Evolutionary conservation across 2,888 invertebrate genomes (phyloP).

Genomic region (Tachina grossa): DNA sequence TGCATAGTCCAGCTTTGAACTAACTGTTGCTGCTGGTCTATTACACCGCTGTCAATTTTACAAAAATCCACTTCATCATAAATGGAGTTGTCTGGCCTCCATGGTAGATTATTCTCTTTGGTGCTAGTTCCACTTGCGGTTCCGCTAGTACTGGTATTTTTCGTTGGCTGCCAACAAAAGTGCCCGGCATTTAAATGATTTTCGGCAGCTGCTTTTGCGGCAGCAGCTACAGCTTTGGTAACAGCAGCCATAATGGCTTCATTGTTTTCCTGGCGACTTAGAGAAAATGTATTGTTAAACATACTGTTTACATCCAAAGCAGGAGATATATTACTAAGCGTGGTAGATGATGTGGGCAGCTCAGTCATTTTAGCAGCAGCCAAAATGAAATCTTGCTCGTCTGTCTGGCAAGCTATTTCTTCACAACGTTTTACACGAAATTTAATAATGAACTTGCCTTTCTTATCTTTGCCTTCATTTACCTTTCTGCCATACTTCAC

Average conservation of each 20-base stretch:
- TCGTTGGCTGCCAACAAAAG: constrained; percentile 54
- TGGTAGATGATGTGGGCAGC: constrained; percentile 1
- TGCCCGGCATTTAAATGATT: constrained; percentile 56
- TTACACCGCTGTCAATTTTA: constrained; percentile 13
- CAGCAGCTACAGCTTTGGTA: constrained; percentile 73
- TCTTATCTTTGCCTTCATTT: constrained; percentile 14
- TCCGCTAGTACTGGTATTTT: neutral
- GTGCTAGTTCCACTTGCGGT: neutral
- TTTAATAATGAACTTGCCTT: constrained; percentile 85
- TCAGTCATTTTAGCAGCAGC: constrained; percentile 52
- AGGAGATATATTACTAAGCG: neutral
- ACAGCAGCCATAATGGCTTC: constrained; percentile 72
- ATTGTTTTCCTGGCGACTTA: constrained; percentile 69
- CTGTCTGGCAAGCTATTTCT: constrained; percentile 86
- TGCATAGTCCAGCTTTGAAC: constrained; percentile 76
- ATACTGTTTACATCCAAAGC: constrained; percentile 38
- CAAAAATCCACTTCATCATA: constrained; percentile 71
- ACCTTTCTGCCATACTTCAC: constrained; percentile 39
- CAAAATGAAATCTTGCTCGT: constrained; percentile 73
- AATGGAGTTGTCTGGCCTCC: constrained; percentile 54
- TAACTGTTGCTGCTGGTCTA: constrained; percentile 33
- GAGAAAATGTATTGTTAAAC: constrained; percentile 53
- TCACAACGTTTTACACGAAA: constrained; percentile 85
- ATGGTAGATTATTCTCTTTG: constrained; percentile 24
- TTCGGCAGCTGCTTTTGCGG: constrained; percentile 69